These are phyloP conservation scores for Clytia hemisphaerica DNA, from an alignment of 30 jellyfish, hydroid and myxozoan genomes.

Conservation along the genomic window DNA sequence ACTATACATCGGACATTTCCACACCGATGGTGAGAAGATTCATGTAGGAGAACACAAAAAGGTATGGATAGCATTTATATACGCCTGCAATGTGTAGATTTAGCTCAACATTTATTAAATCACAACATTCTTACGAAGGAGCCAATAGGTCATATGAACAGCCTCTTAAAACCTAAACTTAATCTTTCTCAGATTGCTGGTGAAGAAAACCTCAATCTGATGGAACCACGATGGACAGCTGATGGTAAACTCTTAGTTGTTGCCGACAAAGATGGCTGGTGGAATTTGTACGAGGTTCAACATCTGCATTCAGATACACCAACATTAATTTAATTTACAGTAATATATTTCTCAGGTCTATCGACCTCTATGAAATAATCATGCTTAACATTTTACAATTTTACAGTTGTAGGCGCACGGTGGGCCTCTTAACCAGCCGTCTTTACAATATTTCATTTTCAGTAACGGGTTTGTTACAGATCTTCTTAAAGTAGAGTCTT, in stretches of 20 bases:
- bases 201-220: conserved; percentile 44
- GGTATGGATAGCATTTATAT: not conserved
- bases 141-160: too few species aligned
- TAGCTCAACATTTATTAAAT: too few species aligned
- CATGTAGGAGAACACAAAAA: not conserved
- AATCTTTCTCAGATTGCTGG: conserved; percentile 50
- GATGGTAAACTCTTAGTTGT: conserved; percentile 45
- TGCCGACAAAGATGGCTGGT: conserved; percentile 67
- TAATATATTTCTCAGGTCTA: too few species aligned
- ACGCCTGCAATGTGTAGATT: not conserved
- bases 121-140: too few species aligned
- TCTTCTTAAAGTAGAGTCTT: too few species aligned
- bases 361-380: too few species aligned
- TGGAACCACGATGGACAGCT: conserved; percentile 66
- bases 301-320: not conserved
- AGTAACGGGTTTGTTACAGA: too few species aligned
- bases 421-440: too few species aligned
- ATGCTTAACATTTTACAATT: too few species aligned
- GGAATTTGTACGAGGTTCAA: conserved; percentile 45
- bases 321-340: too few species aligned
- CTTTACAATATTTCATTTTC: too few species aligned
- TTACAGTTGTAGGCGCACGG: too few species aligned
- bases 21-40: not conserved
- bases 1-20: conserved; percentile 37
- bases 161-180: not conserved